Evolutionary conservation across 2,797 vertebrate genomes (phyloP).

Genomic region (Rachycentron canadum): DNA sequence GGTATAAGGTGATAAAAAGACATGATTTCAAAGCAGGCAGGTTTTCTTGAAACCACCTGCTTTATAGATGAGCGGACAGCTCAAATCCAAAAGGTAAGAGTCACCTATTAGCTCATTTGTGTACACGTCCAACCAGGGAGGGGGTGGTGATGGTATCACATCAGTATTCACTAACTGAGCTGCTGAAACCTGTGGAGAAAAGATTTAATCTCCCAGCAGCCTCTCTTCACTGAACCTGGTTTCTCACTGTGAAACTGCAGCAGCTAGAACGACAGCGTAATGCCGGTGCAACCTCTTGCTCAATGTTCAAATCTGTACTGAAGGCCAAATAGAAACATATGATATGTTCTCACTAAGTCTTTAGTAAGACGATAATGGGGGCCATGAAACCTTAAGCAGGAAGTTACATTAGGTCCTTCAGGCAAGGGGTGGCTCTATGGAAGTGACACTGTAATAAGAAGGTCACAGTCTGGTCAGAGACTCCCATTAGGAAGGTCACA

Average conservation of each 20-base stretch:
- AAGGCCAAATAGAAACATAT: background rate
- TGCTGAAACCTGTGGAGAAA: conserved; percentile 14
- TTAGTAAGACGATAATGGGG: conserved; percentile 32
- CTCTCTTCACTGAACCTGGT: conserved; percentile 34
- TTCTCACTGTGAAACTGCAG: conserved; percentile 13
- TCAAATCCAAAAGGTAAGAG: conserved; percentile 30
- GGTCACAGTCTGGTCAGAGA: conserved; percentile 51
- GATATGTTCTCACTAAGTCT: conserved; percentile 18
- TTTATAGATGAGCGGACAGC: conserved; percentile 15
- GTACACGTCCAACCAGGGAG: conserved; percentile 2
- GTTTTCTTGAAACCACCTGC: conserved; percentile 30
- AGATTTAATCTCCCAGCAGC: conserved; percentile 44
- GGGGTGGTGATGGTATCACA: conserved; percentile 12
- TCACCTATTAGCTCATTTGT: conserved; percentile 27
- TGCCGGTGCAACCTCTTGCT: background rate
- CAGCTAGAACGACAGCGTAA: conserved; percentile 18
- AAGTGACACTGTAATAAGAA: conserved; percentile 42
- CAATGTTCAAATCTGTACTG: background rate
- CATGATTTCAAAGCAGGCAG: conserved; percentile 44
- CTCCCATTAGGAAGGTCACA: conserved; percentile 61
- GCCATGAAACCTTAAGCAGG: conserved; percentile 45
- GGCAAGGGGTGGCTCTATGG: conserved; percentile 38
- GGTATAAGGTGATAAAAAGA: conserved; percentile 8
- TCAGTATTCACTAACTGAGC: conserved; percentile 32
- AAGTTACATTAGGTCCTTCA: conserved; percentile 46